Evolutionary conservation across 2,797 vertebrate genomes (phyloP).

Genomic region (Eleutherodactylus coqui): DNA sequence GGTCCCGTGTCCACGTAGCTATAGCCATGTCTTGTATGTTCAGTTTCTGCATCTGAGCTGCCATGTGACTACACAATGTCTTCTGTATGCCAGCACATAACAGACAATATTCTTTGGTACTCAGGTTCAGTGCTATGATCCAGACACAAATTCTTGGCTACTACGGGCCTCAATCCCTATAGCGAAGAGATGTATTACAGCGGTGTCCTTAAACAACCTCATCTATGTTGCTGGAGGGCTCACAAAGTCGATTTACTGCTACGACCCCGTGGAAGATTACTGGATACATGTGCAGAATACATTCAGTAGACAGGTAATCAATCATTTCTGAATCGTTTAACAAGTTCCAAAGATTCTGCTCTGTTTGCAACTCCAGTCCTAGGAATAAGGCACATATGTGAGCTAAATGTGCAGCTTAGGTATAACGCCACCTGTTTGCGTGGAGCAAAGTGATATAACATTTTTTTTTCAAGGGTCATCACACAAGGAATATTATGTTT

Average conservation of each 20-base stretch:
- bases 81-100: not conserved
- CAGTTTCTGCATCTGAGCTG: too few species aligned
- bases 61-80: not conserved
- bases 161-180: conserved; percentile 93
- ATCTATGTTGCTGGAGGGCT: conserved; percentile 95
- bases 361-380: not conserved
- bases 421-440: not conserved
- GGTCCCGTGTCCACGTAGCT: not conserved
- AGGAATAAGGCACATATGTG: not conserved
- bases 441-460: too few species aligned
- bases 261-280: conserved; percentile 92
- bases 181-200: conserved; percentile 94
- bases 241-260: conserved; percentile 95
- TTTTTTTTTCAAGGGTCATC: too few species aligned
- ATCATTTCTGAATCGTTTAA: not conserved
- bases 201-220: conserved; percentile 93
- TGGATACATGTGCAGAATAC: conserved; percentile 97
- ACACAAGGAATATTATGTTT: too few species aligned
- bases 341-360: not conserved
- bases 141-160: conserved; percentile 88
- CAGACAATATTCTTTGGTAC: conserved; percentile 49
- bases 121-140: conserved; percentile 97
- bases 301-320: conserved; percentile 91
- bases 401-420: not conserved
- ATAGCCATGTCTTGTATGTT: not conserved